Base-by-base conservation (phyloP, 2,888 invertebrate genomes). In the Xestoiulus laeticollis region DNA sequence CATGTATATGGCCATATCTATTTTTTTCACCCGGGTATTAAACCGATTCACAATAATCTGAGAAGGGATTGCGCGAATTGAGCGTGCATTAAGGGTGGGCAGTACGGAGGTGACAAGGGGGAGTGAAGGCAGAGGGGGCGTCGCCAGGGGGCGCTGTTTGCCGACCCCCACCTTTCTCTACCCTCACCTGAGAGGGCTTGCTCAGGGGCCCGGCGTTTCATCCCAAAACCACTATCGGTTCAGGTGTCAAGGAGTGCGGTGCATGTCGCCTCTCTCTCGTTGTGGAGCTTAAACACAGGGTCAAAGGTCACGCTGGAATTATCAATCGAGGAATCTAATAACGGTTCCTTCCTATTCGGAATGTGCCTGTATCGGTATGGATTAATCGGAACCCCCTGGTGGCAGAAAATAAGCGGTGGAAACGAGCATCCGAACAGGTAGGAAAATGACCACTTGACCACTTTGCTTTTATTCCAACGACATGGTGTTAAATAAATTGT, bases 181-280 rank as follows among this genome's bases (percentile, higher is more conserved):
- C 48, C 48, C 5, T 16, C 59, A 59, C 59, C 59, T 59, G 59
- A 59, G 59, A n/a, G 59, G 59, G 59, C 22, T 59, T n/a, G n/a
- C n/a, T 22, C 22, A 22, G 59, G 59, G 59, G 59, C 22, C 59
- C 59, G 59, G 59, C 59, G 59, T 59, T n/a, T 59, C 22, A 59
- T 59, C 59, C 59, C n/a, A 6, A 59, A 59, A 59, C 22, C 59
- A 59, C 22, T 59, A 22, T 59, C 59, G 59, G 59, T 59, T 59
- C 59, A 59, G 59, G 59, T 59, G 59, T 59, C 59, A 59, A n/a
- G 59, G 59, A 59, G 59, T 59, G 59, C 59, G 59, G 59, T 59
- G 59, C n/a, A n/a, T n/a, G n/a, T n/a, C 22, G n/a, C 53, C 53
- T 53, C 12, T 53, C 16, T 14, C 53, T n/a, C n/a, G n/a, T n/a